phyloP scores from a whole-genome alignment of 2,888 invertebrate species.

The Acanthosepion esculentum region DNA sequence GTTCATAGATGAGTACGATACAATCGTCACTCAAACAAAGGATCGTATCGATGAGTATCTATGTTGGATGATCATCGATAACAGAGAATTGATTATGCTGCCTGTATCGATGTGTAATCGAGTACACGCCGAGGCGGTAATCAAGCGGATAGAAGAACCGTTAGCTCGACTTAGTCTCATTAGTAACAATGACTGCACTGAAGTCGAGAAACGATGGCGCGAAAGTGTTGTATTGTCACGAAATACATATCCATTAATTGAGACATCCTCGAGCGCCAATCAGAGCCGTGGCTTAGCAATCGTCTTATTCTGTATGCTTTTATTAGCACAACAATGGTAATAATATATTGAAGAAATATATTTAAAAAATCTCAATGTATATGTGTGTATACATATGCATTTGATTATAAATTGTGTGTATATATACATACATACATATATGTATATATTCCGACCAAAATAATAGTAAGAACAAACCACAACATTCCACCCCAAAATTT shows the following conservation, averaged over 20 bases:
- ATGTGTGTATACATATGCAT: background rate
- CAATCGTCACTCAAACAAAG: constrained; percentile 60
- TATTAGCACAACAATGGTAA: background rate
- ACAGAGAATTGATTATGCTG: constrained; percentile 55
- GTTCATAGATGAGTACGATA: constrained; percentile 59
- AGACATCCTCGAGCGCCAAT: background rate
- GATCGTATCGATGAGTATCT: constrained; percentile 57
- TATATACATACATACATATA: background rate
- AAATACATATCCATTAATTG: background rate
- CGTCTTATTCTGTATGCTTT: background rate
- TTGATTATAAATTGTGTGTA: background rate
- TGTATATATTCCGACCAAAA: too few species aligned
- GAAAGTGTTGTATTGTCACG: background rate
- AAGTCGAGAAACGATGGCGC: background rate
- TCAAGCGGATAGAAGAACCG: background rate
- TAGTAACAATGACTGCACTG: background rate
- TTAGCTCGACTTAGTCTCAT: background rate
- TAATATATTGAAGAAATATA: background rate
- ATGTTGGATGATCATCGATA: constrained; percentile 62
- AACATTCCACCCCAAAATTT: too few species aligned
- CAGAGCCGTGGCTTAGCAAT: background rate
- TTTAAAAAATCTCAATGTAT: background rate
- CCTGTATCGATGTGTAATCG: constrained; percentile 49
- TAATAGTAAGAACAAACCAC: too few species aligned
- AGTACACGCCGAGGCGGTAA: constrained; percentile 48